These are phyloP conservation scores for Bugulina stolonifera DNA, from an alignment of 2,888 invertebrate genomes.

Conservation along the genomic window DNA sequence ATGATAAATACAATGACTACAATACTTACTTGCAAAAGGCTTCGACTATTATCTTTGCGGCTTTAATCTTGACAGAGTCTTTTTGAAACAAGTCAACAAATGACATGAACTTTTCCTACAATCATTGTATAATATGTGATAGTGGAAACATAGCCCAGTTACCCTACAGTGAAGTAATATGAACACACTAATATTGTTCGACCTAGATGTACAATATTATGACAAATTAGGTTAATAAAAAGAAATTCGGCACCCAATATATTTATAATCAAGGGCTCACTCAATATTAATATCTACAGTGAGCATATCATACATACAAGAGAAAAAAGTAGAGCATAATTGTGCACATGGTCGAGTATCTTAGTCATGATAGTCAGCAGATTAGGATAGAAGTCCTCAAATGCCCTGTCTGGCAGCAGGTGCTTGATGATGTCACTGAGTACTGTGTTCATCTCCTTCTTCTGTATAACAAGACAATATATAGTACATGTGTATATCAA, in stretches of 20 bases:
- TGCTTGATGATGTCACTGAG: constrained; percentile 80
- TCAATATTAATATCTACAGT: no score
- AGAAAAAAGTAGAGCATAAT: constrained; percentile 72
- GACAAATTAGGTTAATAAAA: no score
- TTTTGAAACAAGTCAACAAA: constrained; percentile 83
- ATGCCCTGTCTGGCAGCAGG: constrained; percentile 68
- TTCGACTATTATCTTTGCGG: constrained; percentile 65
- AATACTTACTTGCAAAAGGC: constrained; percentile 39
- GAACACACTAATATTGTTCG: no score
- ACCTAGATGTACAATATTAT: no score
- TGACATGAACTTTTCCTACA: constrained; percentile 81
- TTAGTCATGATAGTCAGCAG: constrained; percentile 59
- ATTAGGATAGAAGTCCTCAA: constrained; percentile 73
- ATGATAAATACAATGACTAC: no score
- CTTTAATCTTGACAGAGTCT: constrained; percentile 72
- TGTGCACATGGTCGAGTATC: constrained; percentile 68
- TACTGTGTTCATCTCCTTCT: constrained; percentile 75
- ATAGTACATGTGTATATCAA: no score
- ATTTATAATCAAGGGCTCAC: no score
- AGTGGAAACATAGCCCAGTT: no score
- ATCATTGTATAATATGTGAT: no score
- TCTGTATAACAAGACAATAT: no score
- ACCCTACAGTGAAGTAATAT: no score
- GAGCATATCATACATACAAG: constrained; percentile 62
- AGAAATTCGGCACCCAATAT: no score